Evolutionary conservation across 2,888 invertebrate genomes (phyloP).

Genomic region (Melipona beecheii): DNA sequence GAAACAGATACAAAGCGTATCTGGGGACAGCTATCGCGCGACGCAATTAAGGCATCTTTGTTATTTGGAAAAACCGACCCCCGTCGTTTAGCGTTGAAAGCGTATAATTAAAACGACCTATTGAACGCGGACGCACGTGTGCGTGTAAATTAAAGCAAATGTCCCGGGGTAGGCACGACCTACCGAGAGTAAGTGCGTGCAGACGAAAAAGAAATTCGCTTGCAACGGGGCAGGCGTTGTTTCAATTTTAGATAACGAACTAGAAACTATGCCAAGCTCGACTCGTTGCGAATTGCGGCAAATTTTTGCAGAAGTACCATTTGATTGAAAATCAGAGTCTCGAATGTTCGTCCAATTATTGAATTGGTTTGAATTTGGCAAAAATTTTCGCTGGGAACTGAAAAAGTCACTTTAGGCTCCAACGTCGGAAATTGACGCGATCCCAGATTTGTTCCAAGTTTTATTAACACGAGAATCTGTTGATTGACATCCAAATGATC

Average conservation of each 20-base stretch:
- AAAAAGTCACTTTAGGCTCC: too few species aligned
- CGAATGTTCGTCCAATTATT: too few species aligned
- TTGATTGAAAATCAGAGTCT: too few species aligned
- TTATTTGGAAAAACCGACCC: neutral
- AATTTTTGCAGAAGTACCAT: neutral
- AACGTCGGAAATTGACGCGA: too few species aligned
- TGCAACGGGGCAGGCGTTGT: neutral
- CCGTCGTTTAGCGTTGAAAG: neutral
- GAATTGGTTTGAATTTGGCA: too few species aligned
- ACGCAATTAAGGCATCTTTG: slow-evolving; percentile 10
- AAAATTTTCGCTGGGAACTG: too few species aligned
- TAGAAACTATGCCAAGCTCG: neutral
- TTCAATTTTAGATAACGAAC: slow-evolving; percentile 1
- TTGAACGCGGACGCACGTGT: neutral
- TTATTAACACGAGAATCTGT: neutral
- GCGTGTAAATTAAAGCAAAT: neutral
- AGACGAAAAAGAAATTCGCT: neutral
- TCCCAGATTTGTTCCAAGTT: too few species aligned
- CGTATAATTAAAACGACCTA: neutral
- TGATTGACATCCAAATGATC: neutral
- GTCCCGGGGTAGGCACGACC: neutral
- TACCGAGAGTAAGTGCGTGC: neutral
- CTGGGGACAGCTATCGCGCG: neutral
- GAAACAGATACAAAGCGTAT: neutral
- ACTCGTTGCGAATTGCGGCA: neutral